phyloP scores from a whole-genome alignment of 2,113 vertebrate genomes.

The Lamprotornis superbus region DNA sequence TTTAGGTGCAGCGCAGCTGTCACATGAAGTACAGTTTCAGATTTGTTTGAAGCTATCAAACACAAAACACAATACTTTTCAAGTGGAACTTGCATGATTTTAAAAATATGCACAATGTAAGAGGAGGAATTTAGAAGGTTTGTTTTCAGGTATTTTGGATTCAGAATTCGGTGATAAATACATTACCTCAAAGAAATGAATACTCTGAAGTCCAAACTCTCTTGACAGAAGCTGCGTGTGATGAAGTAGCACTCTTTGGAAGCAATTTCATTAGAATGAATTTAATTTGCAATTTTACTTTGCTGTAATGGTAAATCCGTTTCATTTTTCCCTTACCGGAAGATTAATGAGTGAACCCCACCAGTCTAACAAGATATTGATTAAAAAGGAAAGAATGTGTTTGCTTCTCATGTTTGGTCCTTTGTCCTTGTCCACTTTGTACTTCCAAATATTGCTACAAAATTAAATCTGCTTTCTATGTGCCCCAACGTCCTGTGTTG shows the following conservation, averaged over 20 bases:
- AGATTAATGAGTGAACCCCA: conserved; percentile 7
- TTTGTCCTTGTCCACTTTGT: not conserved
- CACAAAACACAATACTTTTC: not conserved
- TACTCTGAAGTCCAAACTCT: not conserved
- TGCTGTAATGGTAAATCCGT: not conserved
- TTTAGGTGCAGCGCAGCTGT: not conserved
- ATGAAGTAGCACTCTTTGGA: not conserved
- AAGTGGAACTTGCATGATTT: not conserved
- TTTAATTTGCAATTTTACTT: conserved; percentile 21
- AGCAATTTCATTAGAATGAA: not conserved
- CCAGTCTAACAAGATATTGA: not conserved
- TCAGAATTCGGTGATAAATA: not conserved
- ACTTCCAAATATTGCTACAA: not conserved
- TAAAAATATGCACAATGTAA: not conserved
- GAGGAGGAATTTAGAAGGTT: not conserved
- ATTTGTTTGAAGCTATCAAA: not conserved
- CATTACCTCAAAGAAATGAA: not conserved
- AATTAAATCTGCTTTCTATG: not conserved
- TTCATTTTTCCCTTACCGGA: not conserved
- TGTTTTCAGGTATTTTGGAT: not conserved
- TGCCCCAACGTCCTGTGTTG: not conserved
- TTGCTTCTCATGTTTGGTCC: not conserved
- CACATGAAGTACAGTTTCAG: not conserved
- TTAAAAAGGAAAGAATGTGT: not conserved
- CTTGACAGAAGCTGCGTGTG: not conserved